Percentiles rank a stretch among this genome's conserved stretches.
Evolutionary conservation across 2,888 invertebrate genomes (phyloP).

Genomic region (Drosophila quinaria): DNA sequence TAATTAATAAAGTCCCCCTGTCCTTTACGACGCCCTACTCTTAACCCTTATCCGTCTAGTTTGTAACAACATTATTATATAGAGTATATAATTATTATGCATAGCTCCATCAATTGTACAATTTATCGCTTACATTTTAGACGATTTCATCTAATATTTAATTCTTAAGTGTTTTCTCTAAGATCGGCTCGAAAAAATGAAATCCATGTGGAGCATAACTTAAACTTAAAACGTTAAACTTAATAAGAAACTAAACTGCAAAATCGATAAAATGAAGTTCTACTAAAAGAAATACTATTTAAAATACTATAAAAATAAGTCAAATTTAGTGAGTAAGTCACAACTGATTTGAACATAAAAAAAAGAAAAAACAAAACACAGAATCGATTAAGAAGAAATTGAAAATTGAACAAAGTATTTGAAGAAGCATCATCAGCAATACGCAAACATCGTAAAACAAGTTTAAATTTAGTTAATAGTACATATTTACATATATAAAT

Average conservation of each 20-base stretch:
- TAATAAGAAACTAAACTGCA: not conserved
- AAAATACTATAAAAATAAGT: conserved; percentile 30
- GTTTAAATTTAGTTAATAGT: conserved; percentile 25
- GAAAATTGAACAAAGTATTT: conserved; percentile 30
- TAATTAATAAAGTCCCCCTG: not conserved
- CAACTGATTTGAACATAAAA: conserved; percentile 22
- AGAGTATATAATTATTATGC: conserved; percentile 7
- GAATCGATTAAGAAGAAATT: conserved; percentile 1
- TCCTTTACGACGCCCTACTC: not conserved
- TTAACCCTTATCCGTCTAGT: not conserved
- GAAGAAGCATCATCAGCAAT: conserved; percentile 42
- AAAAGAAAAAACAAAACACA: not conserved
- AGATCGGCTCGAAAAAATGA: conserved; percentile 13
- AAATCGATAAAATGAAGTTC: not conserved
- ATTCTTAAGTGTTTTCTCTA: conserved; percentile 11
- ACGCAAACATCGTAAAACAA: conserved; percentile 18
- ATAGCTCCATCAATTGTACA: conserved; percentile 40
- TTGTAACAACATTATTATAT: not conserved
- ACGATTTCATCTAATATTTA: conserved; percentile 13
- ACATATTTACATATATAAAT: conserved; percentile 14
- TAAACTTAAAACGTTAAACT: conserved; percentile 8
- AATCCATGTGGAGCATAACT: conserved; percentile 10
- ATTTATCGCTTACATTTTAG: conserved; percentile 30
- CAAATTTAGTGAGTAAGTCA: conserved; percentile 17
- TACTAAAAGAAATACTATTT: conserved; percentile 12